These are phyloP conservation scores for Oeneis ivallda DNA, from an alignment of 2,888 invertebrate species.

Conservation along the genomic window DNA sequence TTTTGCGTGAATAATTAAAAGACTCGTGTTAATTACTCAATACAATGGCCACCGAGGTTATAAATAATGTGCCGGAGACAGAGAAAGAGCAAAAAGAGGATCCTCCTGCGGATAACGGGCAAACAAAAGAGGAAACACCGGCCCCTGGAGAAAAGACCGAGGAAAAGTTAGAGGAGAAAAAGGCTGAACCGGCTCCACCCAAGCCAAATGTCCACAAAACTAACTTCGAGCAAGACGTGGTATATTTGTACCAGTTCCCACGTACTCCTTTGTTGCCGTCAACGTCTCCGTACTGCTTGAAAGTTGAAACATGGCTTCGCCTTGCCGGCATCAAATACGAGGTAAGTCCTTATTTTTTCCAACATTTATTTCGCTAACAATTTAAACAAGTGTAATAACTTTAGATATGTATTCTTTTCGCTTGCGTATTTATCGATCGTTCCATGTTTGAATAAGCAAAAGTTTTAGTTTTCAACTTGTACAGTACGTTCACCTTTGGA, in stretches of 20 bases:
- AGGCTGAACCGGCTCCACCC: conserved; percentile 85
- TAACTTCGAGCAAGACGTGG: conserved; percentile 94
- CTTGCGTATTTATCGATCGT: conserved; percentile 45
- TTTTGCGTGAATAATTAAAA: conserved; percentile 47
- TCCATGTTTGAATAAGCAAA: conserved; percentile 37
- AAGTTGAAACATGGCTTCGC: conserved; percentile 97
- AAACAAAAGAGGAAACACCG: conserved; percentile 69
- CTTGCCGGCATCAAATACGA: conserved; percentile 95
- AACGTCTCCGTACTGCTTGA: conserved; percentile 95
- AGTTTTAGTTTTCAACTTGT: not conserved
- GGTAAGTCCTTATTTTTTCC: conserved; percentile 81
- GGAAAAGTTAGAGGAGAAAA: conserved; percentile 74
- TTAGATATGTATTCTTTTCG: conserved; percentile 37
- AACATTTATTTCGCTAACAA: not conserved
- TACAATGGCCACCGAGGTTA: conserved; percentile 89
- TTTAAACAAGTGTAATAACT: conserved; percentile 8
- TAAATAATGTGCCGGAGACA: conserved; percentile 85
- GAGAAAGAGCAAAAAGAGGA: conserved; percentile 83
- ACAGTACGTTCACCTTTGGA: not conserved
- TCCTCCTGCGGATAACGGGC: conserved; percentile 73
- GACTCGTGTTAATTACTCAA: conserved; percentile 40
- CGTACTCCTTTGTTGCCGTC: conserved; percentile 95
- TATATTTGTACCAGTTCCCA: conserved; percentile 96
- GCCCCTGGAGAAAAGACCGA: conserved; percentile 76
- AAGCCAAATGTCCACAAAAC: conserved; percentile 92